phyloP scores from a whole-genome alignment of 2,113 vertebrate genomes.

The Callorhinus ursinus region DNA sequence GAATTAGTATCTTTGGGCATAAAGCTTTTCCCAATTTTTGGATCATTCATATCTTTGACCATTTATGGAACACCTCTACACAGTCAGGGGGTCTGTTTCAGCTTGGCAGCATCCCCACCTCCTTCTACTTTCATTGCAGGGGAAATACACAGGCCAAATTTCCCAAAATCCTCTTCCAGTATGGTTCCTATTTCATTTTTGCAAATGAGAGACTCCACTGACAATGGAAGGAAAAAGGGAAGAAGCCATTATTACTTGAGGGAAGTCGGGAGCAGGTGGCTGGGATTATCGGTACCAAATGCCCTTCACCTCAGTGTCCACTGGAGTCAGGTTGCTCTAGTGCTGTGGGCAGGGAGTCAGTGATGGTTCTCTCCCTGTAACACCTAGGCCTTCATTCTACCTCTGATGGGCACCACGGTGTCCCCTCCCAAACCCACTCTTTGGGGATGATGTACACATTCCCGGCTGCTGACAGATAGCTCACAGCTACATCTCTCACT shows the following conservation, averaged over 20 bases:
- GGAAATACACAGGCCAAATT: neutral
- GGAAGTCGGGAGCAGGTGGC: neutral
- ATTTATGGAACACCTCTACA: no score
- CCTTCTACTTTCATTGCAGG: accelerated
- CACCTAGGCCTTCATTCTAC: accelerated
- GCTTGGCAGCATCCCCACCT: accelerated
- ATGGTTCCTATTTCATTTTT: neutral
- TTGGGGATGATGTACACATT: neutral
- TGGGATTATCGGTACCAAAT: neutral
- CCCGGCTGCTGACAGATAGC: neutral
- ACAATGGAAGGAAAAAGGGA: neutral
- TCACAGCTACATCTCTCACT: neutral
- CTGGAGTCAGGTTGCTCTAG: no score
- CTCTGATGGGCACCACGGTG: neutral
- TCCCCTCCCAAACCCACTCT: neutral
- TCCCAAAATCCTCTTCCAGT: neutral
- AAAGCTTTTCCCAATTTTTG: neutral
- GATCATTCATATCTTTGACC: neutral
- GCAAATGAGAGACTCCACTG: neutral
- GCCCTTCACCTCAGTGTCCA: neutral
- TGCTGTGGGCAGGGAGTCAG: neutral
- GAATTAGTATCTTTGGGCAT: neutral
- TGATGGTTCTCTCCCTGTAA: accelerated
- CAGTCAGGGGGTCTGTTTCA: neutral
- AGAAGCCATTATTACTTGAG: neutral